Evolutionary conservation across 2,113 vertebrate genomes (phyloP).

Genomic region (Hippocampus zosterae): DNA sequence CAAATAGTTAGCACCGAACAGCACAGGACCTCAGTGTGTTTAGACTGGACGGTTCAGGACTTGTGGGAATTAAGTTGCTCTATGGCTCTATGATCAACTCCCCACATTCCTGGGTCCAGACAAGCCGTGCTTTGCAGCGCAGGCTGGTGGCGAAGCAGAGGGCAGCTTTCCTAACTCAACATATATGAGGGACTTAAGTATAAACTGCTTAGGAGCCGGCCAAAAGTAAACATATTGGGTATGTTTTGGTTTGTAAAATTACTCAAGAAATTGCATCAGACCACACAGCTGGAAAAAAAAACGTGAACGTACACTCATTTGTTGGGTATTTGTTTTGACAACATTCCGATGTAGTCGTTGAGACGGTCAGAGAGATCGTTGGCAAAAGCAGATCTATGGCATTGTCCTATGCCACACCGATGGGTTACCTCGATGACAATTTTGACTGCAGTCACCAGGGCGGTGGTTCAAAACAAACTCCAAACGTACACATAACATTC

Average conservation of each 20-base stretch:
- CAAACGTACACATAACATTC: slow-evolving; percentile 20
- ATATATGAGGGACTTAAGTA: slow-evolving; percentile 29
- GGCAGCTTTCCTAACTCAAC: slow-evolving; percentile 46
- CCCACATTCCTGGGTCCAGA: slow-evolving; percentile 64
- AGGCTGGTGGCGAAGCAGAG: slow-evolving; percentile 36
- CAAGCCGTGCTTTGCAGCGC: slow-evolving; percentile 53
- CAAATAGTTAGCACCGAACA: slow-evolving; percentile 58
- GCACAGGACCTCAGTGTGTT: slow-evolving; percentile 69
- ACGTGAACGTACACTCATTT: neutral
- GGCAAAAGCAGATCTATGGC: slow-evolving; percentile 8
- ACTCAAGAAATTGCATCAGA: slow-evolving; percentile 15
- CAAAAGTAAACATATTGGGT: slow-evolving; percentile 2
- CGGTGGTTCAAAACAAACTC: slow-evolving; percentile 13
- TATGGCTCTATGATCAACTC: slow-evolving; percentile 56
- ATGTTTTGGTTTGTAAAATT: slow-evolving; percentile 10
- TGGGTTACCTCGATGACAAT: slow-evolving; percentile 16
- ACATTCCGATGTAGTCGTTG: neutral
- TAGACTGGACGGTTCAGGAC: slow-evolving; percentile 51
- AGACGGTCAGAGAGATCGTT: slow-evolving; percentile 7
- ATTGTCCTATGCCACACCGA: slow-evolving; percentile 4
- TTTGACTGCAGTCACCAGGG: slow-evolving; percentile 12
- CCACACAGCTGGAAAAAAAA: neutral
- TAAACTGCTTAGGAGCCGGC: slow-evolving; percentile 6
- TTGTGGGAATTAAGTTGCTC: slow-evolving; percentile 54
- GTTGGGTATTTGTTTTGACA: neutral